Conservation (phyloP, 2,888 invertebrate genomes). For the Cepaea hortensis region DNA sequence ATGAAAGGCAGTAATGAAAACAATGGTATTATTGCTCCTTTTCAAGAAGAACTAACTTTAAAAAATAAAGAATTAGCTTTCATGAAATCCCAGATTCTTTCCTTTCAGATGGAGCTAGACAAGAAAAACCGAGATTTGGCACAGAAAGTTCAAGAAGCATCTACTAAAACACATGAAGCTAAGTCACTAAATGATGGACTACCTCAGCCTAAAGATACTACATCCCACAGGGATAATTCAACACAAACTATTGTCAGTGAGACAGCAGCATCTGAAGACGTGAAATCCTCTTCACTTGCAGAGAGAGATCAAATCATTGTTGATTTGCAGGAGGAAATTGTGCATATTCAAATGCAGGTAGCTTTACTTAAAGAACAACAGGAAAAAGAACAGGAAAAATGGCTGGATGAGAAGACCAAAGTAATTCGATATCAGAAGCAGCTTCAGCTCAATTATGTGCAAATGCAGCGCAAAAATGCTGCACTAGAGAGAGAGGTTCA, state of each 20-base stretch:
- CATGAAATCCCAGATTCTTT: conserved; percentile 82
- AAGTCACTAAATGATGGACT: conserved; percentile 58
- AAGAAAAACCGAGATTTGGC: conserved; percentile 59
- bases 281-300: conserved; percentile 57
- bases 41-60: conserved; percentile 43
- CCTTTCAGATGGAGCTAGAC: conserved; percentile 77
- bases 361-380: conserved; percentile 55
- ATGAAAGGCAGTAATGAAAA: neutral
- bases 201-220: conserved; percentile 36
- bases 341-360: conserved; percentile 52
- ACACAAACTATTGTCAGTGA: conserved; percentile 35
- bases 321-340: conserved; percentile 57
- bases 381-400: conserved; percentile 85
- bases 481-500: conserved; percentile 85
- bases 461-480: conserved; percentile 88
- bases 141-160: conserved; percentile 57
- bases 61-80: conserved; percentile 77
- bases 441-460: conserved; percentile 89
- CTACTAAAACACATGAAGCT: conserved; percentile 58
- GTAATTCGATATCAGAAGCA: conserved; percentile 89
- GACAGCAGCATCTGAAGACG: conserved; percentile 48
- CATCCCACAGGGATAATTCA: conserved; percentile 20
- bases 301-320: conserved; percentile 56
- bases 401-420: conserved; percentile 91
- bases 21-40: neutral